Conservation (phyloP, 2,888 invertebrate species). For the Caenorhabditis becei region DNA sequence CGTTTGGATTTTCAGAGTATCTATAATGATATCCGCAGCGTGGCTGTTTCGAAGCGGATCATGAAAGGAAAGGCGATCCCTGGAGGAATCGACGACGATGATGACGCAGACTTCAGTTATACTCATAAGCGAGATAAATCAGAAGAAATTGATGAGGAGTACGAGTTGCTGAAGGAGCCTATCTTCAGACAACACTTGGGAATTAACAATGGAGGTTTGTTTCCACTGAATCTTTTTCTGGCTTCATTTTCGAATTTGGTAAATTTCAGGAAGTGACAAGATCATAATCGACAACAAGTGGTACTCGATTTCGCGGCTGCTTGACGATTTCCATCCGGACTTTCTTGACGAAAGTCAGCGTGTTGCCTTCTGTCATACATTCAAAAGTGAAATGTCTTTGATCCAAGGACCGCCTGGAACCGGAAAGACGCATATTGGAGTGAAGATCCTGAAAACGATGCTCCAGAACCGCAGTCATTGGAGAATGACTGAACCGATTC, state of each 20-base stretch:
- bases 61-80: constrained; percentile 25
- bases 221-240: background rate
- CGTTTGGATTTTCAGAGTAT: constrained; percentile 10
- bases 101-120: background rate
- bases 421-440: constrained; percentile 82
- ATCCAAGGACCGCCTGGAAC: constrained; percentile 94
- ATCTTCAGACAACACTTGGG: constrained; percentile 34
- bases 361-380: constrained; percentile 86
- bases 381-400: constrained; percentile 87
- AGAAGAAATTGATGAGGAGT: constrained; percentile 37
- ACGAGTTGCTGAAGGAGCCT: constrained; percentile 38
- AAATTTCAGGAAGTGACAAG: constrained; percentile 50
- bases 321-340: constrained; percentile 82
- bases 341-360: constrained; percentile 86
- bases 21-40: constrained; percentile 23
- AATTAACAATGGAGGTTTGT: constrained; percentile 10
- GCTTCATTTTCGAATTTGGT: no score
- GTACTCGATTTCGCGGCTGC: constrained; percentile 54
- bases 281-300: constrained; percentile 50
- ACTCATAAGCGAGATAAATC: background rate
- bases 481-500: constrained; percentile 84
- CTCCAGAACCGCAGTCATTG: constrained; percentile 68
- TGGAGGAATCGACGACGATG: constrained; percentile 24
- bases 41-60: constrained; percentile 1
- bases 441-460: constrained; percentile 64